Conservation (phyloP, 2,797 vertebrate species). For the Acanthiza pusilla region DNA sequence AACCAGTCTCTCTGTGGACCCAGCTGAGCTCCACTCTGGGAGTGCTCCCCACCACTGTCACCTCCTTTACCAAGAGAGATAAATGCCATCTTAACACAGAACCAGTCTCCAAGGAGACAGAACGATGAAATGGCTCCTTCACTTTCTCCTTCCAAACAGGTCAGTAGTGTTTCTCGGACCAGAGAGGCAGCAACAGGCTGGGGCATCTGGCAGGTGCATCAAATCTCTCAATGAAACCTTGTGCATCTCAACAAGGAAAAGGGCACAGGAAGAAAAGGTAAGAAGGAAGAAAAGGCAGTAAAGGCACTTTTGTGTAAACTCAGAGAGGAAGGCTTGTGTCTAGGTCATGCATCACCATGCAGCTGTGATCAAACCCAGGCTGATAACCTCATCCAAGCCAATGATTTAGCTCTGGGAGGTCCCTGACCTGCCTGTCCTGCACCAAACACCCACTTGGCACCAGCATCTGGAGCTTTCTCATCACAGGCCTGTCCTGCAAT, state of each 20-base stretch:
- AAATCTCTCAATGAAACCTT: background rate
- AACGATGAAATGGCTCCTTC: background rate
- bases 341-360: background rate
- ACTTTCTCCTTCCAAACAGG: background rate
- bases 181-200: background rate
- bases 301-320: background rate
- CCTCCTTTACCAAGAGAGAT: background rate
- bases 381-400: background rate
- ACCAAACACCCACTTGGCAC: background rate
- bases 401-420: background rate
- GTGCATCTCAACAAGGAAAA: background rate
- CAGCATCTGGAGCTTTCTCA: background rate
- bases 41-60: background rate
- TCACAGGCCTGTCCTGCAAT: background rate
- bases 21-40: background rate
- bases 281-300: background rate
- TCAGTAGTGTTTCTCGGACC: background rate
- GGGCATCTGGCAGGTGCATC: accelerated
- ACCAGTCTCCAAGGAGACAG: background rate
- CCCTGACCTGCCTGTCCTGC: background rate
- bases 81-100: background rate
- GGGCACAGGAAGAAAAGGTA: background rate
- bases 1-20: background rate
- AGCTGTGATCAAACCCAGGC: background rate
- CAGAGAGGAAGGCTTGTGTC: background rate